Percentiles rank a stretch among this genome's conserved stretches.
These are phyloP conservation scores for Hydraecia micacea DNA, from an alignment of 2,888 invertebrate genomes.

Conservation along the genomic window DNA sequence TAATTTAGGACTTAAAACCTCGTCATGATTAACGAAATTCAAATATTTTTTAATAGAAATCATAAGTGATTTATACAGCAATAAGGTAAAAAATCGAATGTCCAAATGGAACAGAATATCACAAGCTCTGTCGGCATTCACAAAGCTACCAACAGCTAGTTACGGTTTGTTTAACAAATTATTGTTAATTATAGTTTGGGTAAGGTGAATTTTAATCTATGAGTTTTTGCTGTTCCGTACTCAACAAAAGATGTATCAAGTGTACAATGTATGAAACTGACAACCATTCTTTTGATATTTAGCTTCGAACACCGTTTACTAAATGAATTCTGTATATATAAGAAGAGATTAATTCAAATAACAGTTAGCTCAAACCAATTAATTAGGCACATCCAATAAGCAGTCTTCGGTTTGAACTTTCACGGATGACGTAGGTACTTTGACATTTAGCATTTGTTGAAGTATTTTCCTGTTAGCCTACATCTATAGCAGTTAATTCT, in stretches of 20 bases:
- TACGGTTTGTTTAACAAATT: slow-evolving; percentile 85
- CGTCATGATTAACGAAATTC: background rate
- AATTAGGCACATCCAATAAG: slow-evolving; percentile 43
- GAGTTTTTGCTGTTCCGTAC: slow-evolving; percentile 57
- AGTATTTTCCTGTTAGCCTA: slow-evolving; percentile 51
- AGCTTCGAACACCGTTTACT: slow-evolving; percentile 30
- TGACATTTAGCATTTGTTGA: slow-evolving; percentile 35
- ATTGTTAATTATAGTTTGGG: slow-evolving; percentile 83
- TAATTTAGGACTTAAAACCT: background rate
- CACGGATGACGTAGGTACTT: slow-evolving; percentile 21
- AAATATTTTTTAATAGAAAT: background rate
- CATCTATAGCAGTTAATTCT: slow-evolving; percentile 25
- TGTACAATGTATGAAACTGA: slow-evolving; percentile 53
- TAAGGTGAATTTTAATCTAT: slow-evolving; percentile 71
- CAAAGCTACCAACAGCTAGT: slow-evolving; percentile 77
- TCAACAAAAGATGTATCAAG: slow-evolving; percentile 59
- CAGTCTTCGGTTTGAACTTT: slow-evolving; percentile 37
- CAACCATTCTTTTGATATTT: slow-evolving; percentile 49
- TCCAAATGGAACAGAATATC: slow-evolving; percentile 33
- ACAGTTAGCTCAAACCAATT: slow-evolving; percentile 44
- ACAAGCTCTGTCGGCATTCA: slow-evolving; percentile 78
- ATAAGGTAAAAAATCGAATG: slow-evolving; percentile 60
- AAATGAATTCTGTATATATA: slow-evolving; percentile 28
- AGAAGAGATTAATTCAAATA: slow-evolving; percentile 42
- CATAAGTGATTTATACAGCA: background rate